phyloP scores from a whole-genome alignment of 2,797 vertebrate genomes.

The Sebastolobus altivelis region DNA sequence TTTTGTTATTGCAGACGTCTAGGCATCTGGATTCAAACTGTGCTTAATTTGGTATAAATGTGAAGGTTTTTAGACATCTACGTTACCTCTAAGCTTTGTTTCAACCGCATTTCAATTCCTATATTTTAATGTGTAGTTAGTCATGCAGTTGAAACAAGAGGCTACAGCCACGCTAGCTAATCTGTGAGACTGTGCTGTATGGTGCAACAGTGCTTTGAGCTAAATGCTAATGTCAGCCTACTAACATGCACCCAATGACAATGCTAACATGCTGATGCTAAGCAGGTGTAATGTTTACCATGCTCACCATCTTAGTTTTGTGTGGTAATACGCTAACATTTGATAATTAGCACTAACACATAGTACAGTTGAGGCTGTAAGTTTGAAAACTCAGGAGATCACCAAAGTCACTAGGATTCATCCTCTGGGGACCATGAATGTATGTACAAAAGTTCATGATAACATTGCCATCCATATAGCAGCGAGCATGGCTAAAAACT shows the following conservation, averaged over 20 bases:
- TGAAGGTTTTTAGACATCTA: background rate
- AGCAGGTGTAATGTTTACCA: background rate
- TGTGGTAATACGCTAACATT: background rate
- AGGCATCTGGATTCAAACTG: background rate
- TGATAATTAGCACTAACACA: background rate
- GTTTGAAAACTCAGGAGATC: background rate
- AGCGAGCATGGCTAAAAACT: background rate
- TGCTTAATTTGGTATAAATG: background rate
- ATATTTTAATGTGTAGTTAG: background rate
- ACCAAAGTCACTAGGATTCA: background rate
- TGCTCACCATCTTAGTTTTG: background rate
- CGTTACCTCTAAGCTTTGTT: background rate
- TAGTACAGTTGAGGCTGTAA: background rate
- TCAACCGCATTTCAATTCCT: background rate
- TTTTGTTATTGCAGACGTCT: background rate
- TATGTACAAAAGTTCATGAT: background rate
- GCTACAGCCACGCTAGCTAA: no score
- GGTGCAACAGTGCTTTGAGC: background rate
- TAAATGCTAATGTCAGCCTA: background rate
- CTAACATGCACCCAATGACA: background rate
- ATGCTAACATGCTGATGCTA: background rate
- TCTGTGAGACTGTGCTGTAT: background rate
- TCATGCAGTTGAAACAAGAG: background rate
- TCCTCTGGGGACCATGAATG: background rate
- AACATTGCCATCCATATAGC: background rate